These are phyloP conservation scores for Vollenhovia emeryi DNA, from an alignment of 1,140 invertebrate genomes.

Conservation along the genomic window DNA sequence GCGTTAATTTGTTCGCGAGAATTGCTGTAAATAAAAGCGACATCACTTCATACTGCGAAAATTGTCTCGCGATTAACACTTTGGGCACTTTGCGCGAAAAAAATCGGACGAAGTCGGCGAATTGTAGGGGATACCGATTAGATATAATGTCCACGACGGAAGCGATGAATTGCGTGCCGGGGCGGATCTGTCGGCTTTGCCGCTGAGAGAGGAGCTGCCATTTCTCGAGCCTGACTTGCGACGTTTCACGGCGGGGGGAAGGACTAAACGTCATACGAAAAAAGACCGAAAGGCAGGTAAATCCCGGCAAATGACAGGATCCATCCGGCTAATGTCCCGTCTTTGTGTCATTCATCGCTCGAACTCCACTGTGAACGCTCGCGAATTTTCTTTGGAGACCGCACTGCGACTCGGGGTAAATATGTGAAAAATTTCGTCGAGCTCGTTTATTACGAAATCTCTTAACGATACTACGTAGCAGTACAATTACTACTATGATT, in stretches of 20 bases:
- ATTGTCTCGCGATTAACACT: not conserved
- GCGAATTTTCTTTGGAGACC: constrained; percentile 15
- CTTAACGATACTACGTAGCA: not conserved
- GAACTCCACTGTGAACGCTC: constrained; percentile 41
- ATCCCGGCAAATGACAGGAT: constrained; percentile 67
- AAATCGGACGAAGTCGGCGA: not conserved
- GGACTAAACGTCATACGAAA: constrained; percentile 16
- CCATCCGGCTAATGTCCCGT: constrained; percentile 65
- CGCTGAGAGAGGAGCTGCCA: constrained; percentile 3
- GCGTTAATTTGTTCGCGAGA: not conserved
- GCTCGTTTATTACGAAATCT: not conserved
- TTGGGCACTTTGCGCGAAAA: not conserved
- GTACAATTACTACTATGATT: too few relatives aligned
- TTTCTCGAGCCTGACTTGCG: constrained; percentile 48
- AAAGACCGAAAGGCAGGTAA: constrained; percentile 67
- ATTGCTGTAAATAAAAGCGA: not conserved
- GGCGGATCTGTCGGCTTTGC: constrained; percentile 44
- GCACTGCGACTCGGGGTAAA: not conserved
- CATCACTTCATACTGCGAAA: not conserved
- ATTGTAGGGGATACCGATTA: constrained; percentile 8
- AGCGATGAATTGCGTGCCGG: constrained; percentile 57
- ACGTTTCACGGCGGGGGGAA: constrained; percentile 24
- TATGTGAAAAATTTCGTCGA: constrained; percentile 24
- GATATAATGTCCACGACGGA: constrained; percentile 50
- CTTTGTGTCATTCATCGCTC: constrained; percentile 70